These are phyloP conservation scores for Drosophila micromelanica DNA, from an alignment of 1,140 invertebrate species.

Conservation along the genomic window DNA sequence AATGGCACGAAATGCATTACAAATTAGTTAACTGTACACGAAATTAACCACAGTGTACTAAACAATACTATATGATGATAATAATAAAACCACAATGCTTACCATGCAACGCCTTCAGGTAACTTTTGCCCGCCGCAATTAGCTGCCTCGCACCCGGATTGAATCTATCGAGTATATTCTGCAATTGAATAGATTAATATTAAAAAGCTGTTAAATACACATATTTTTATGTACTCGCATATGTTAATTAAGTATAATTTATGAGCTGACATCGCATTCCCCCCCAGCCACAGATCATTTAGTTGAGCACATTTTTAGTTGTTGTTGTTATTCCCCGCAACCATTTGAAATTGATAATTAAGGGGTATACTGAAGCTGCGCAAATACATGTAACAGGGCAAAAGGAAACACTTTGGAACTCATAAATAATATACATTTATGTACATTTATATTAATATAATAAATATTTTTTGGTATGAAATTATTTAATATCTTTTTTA, in stretches of 20 bases:
- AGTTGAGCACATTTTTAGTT: conserved; percentile 2
- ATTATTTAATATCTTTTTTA: too few relatives aligned
- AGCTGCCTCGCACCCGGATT: conserved; percentile 95
- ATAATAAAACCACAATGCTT: conserved; percentile 85
- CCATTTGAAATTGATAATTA: background rate
- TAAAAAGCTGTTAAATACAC: conserved; percentile 11
- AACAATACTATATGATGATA: conserved; percentile 11
- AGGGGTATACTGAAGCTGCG: too few relatives aligned
- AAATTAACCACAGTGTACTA: background rate
- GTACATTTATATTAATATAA: too few relatives aligned
- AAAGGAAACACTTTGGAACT: too few relatives aligned
- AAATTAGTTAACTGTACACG: conserved; percentile 72
- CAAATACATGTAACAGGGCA: too few relatives aligned
- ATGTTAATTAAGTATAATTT: conserved; percentile 66
- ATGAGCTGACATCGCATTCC: conserved; percentile 42
- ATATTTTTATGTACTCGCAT: conserved; percentile 17
- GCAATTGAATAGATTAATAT: conserved; percentile 82
- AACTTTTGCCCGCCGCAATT: conserved; percentile 96
- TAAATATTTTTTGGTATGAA: too few relatives aligned
- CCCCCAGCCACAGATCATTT: conserved; percentile 36
- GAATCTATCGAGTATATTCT: conserved; percentile 98
- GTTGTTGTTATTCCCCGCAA: background rate
- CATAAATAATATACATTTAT: too few relatives aligned
- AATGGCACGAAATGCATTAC: conserved; percentile 71
- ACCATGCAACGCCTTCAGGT: conserved; percentile 96